A percentile compares a stretch with the other conserved stretches of the same genome.
phyloP scores from a whole-genome alignment of 37 sponge, comb jelly and placozoan species.

The Ephydatia muelleri region DNA sequence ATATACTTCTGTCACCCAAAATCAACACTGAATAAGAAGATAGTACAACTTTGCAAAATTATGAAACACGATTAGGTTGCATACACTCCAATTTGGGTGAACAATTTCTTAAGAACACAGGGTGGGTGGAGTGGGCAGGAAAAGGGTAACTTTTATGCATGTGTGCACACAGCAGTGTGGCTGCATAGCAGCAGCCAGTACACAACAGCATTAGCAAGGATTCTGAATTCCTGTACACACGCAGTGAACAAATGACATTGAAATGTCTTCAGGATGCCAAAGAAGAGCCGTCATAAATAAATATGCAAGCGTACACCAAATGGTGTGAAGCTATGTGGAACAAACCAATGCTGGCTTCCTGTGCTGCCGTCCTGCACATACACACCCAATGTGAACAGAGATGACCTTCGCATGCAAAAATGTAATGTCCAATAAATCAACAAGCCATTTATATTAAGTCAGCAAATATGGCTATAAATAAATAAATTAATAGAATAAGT shows the following conservation, averaged over 20 bases:
- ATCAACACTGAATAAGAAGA: no score
- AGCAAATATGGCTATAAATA: no score
- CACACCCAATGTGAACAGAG: neutral
- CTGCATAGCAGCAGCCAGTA: neutral
- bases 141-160: neutral
- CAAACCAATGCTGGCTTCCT: no score
- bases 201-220: neutral
- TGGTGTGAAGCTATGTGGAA: neutral
- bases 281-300: neutral
- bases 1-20: no score
- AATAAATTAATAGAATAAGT: no score
- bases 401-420: neutral
- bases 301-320: neutral
- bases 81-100: no score
- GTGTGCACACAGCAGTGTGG: neutral
- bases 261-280: neutral
- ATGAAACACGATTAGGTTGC: no score
- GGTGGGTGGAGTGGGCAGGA: neutral
- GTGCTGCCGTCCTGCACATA: no score
- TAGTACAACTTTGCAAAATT: no score
- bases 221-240: neutral
- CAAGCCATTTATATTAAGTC: no score
- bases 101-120: neutral
- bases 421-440: neutral
- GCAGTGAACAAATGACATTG: neutral